Conservation (phyloP, 2,113 vertebrate species). For the Seriola aureovittata region DNA sequence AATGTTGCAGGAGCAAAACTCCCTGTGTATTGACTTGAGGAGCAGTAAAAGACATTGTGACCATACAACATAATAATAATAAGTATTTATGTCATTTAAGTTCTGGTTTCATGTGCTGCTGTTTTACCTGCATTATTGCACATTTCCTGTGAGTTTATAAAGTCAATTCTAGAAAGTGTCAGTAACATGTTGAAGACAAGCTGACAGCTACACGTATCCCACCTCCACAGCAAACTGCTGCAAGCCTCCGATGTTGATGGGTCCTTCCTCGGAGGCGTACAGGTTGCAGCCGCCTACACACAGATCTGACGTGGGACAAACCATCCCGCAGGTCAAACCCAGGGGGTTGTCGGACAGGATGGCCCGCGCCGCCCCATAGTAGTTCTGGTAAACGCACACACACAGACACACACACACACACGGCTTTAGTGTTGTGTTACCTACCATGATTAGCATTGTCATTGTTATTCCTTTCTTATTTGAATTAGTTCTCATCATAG, state of each 20-base stretch:
- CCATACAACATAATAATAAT: too few species aligned
- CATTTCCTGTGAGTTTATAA: too few species aligned
- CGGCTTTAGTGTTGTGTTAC: background rate
- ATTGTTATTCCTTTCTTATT: background rate
- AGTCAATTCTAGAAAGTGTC: background rate
- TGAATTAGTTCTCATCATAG: too few species aligned
- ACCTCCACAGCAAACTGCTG: slow-evolving; percentile 98
- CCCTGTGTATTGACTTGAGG: too few species aligned
- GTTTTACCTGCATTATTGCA: too few species aligned
- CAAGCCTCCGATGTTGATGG: slow-evolving; percentile 96
- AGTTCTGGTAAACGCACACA: slow-evolving; percentile 81
- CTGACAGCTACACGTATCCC: slow-evolving; percentile 39
- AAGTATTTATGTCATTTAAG: too few species aligned
- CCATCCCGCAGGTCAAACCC: slow-evolving; percentile 94
- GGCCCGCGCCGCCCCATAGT: slow-evolving; percentile 91
- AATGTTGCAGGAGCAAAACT: too few species aligned
- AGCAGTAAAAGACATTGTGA: too few species aligned
- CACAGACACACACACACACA: slow-evolving; percentile 27
- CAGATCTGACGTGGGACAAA: slow-evolving; percentile 95
- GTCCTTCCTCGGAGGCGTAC: slow-evolving; percentile 92
- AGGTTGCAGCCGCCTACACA: slow-evolving; percentile 87
- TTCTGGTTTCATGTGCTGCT: too few species aligned
- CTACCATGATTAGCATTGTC: background rate
- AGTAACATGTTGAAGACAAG: background rate
- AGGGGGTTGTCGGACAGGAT: slow-evolving; percentile 96